A percentile compares a stretch with the other conserved stretches of the same genome.
These are phyloP conservation scores for Cerceris ruficornis DNA, from an alignment of 2,888 invertebrate species.

Conservation along the genomic window DNA sequence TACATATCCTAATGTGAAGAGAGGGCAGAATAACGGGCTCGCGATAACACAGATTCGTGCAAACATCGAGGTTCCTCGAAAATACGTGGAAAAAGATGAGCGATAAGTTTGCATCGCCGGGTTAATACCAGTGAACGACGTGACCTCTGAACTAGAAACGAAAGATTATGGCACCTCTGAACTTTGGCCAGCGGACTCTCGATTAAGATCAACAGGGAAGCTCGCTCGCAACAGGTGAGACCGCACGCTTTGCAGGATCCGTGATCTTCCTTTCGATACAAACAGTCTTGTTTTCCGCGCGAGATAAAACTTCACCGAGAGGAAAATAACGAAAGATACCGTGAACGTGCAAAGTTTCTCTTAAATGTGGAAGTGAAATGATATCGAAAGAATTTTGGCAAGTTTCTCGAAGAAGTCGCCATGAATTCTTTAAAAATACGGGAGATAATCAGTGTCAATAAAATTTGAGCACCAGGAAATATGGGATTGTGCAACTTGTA, in stretches of 20 bases:
- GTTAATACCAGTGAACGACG: slow-evolving; percentile 10
- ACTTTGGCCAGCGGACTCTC: slow-evolving; percentile 52
- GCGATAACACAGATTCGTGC: neutral
- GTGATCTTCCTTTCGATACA: slow-evolving; percentile 46
- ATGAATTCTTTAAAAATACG: too few species aligned
- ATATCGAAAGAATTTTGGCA: too few species aligned
- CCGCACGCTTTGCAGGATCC: slow-evolving; percentile 52
- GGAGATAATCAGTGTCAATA: too few species aligned
- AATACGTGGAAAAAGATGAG: neutral
- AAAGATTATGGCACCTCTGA: slow-evolving; percentile 47
- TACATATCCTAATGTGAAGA: neutral
- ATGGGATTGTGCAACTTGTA: too few species aligned
- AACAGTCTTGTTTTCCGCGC: neutral
- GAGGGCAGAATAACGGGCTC: neutral
- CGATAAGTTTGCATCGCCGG: neutral
- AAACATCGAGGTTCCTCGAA: neutral
- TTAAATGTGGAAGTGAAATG: too few species aligned
- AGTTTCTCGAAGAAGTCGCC: too few species aligned
- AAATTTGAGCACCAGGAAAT: too few species aligned
- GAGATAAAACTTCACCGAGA: slow-evolving; percentile 20
- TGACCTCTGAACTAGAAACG: slow-evolving; percentile 13
- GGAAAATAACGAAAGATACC: slow-evolving; percentile 1
- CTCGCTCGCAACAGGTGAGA: slow-evolving; percentile 65
- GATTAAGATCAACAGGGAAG: slow-evolving; percentile 63
- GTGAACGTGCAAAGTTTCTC: neutral